phyloP scores from a whole-genome alignment of 1,140 invertebrate species.

The Bombyx mandarina region DNA sequence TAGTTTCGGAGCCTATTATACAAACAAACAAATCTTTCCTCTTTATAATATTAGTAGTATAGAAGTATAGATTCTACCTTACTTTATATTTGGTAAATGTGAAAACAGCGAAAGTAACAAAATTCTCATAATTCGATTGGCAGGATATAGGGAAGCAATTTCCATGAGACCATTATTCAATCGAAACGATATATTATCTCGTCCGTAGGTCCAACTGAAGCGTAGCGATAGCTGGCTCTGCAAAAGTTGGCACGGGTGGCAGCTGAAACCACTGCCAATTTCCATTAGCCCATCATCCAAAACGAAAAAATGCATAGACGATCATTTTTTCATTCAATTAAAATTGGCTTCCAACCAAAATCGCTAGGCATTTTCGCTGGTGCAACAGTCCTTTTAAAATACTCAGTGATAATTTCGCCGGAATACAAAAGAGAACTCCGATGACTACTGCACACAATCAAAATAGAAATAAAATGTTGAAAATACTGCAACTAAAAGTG shows the following conservation, averaged over 20 bases:
- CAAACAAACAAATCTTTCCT: too few relatives aligned
- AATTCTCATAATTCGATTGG: slow-evolving; percentile 23
- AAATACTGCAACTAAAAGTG: too few relatives aligned
- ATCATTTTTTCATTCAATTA: slow-evolving; percentile 71
- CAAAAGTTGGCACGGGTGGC: slow-evolving; percentile 66
- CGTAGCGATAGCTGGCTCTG: slow-evolving; percentile 62
- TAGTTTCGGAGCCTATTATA: too few relatives aligned
- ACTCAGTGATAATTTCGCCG: too few relatives aligned
- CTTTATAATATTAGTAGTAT: too few relatives aligned
- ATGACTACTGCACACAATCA: too few relatives aligned
- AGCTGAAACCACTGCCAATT: slow-evolving; percentile 65
- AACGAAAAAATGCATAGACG: slow-evolving; percentile 69
- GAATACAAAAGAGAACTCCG: too few relatives aligned
- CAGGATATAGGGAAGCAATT: slow-evolving; percentile 38
- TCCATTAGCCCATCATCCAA: slow-evolving; percentile 70
- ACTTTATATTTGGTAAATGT: too few relatives aligned
- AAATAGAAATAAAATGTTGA: too few relatives aligned
- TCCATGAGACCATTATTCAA: slow-evolving; percentile 64
- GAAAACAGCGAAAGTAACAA: too few relatives aligned
- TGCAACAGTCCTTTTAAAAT: background rate
- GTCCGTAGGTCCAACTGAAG: slow-evolving; percentile 47
- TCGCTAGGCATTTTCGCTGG: slow-evolving; percentile 33
- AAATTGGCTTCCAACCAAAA: slow-evolving; percentile 66
- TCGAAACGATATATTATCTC: slow-evolving; percentile 59
- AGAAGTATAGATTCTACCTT: too few relatives aligned